A percentile compares a stretch with the other conserved stretches of the same genome.
phyloP scores from a whole-genome alignment of 2,888 invertebrate species.

The Orthosia gracilis region DNA sequence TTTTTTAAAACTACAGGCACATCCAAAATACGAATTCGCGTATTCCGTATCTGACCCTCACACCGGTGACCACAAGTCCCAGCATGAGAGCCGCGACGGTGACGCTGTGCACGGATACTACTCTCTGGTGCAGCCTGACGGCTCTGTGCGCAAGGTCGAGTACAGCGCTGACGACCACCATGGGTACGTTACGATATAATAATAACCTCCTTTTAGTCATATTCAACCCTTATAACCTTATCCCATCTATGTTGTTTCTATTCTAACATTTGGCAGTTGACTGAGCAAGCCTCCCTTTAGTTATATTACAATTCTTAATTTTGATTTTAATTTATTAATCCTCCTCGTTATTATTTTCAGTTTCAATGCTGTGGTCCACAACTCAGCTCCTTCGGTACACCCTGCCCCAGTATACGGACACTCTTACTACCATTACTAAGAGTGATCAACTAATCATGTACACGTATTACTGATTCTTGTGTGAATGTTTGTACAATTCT shows the following conservation, averaged over 20 bases:
- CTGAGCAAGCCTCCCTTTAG: not conserved
- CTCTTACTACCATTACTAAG: conserved; percentile 76
- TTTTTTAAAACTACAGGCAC: conserved; percentile 69
- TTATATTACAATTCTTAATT: not conserved
- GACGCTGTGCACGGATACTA: conserved; percentile 91
- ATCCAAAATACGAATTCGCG: conserved; percentile 87
- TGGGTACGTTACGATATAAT: conserved; percentile 62
- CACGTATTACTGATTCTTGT: conserved; percentile 40
- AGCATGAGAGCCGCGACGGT: conserved; percentile 89
- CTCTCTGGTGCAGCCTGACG: conserved; percentile 89
- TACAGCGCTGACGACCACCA: conserved; percentile 80
- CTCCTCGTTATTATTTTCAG: conserved; percentile 70
- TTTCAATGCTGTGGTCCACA: conserved; percentile 89
- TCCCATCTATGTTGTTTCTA: not conserved
- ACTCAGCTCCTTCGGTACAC: conserved; percentile 82
- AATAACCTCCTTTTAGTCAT: too few species aligned
- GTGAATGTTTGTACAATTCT: conserved; percentile 25
- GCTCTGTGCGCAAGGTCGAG: conserved; percentile 88
- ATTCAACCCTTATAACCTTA: not conserved
- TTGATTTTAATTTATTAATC: not conserved
- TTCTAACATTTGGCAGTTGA: not conserved
- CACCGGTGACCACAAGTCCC: conserved; percentile 91
- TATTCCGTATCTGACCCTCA: conserved; percentile 91
- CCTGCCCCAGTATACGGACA: conserved; percentile 76
- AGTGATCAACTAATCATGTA: conserved; percentile 7